These are phyloP conservation scores for Platerodrilus igneus DNA, from an alignment of 2,888 invertebrate species.

Conservation along the genomic window DNA sequence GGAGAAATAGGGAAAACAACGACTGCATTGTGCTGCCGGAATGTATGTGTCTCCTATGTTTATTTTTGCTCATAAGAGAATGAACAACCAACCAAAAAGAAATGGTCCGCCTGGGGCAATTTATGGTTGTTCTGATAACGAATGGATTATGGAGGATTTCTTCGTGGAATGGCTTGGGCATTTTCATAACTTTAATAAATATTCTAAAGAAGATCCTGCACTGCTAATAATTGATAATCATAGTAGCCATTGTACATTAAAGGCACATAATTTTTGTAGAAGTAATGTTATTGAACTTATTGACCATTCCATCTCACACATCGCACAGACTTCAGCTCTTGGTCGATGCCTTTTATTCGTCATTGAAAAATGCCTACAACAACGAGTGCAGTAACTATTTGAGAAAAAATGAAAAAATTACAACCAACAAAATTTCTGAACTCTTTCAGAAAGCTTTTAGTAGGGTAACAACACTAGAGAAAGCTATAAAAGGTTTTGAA, in stretches of 20 bases:
- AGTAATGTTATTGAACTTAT: too few relatives aligned
- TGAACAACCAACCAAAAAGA: constrained; percentile 28
- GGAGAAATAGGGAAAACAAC: constrained; percentile 34
- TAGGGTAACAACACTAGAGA: constrained; percentile 9
- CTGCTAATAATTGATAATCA: background rate
- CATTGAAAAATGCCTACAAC: constrained; percentile 34
- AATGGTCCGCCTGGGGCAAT: too few relatives aligned
- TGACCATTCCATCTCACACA: constrained; percentile 27
- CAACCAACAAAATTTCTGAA: constrained; percentile 30
- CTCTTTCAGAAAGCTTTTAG: constrained; percentile 28
- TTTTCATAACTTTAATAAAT: too few relatives aligned
- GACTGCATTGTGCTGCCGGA: constrained; percentile 38
- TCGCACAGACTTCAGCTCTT: constrained; percentile 32
- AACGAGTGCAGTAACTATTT: constrained; percentile 32
- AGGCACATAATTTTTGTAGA: constrained; percentile 23
- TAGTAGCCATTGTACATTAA: constrained; percentile 33
- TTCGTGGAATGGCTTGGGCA: too few relatives aligned
- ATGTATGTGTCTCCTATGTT: constrained; percentile 39
- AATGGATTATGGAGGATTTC: too few relatives aligned
- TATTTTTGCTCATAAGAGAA: constrained; percentile 37
- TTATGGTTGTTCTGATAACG: too few relatives aligned
- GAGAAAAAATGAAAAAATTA: constrained; percentile 25
- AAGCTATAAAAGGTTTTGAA: constrained; percentile 11
- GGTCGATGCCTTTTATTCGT: constrained; percentile 32
- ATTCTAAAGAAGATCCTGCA: constrained; percentile 8